These are phyloP conservation scores for Melanerpes aurifrons DNA, from an alignment of 2,113 vertebrate species.

Conservation along the genomic window DNA sequence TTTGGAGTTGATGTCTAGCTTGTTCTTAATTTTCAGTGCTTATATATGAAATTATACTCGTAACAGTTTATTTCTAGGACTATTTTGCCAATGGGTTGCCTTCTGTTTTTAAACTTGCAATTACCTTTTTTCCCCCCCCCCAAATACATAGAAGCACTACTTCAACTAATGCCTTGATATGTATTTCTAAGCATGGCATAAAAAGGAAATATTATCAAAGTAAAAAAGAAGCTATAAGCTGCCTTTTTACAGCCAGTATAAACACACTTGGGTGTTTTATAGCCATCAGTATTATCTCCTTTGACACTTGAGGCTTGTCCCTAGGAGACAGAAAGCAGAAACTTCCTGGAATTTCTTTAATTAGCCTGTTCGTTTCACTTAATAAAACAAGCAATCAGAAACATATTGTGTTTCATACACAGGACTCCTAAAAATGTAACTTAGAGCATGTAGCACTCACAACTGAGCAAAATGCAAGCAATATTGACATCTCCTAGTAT, in stretches of 20 bases:
- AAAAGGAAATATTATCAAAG: conserved; percentile 40
- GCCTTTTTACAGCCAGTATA: conserved; percentile 47
- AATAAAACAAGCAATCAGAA: conserved; percentile 61
- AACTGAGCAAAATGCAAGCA: neutral
- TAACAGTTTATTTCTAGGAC: conserved; percentile 7
- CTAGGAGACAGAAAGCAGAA: conserved; percentile 61
- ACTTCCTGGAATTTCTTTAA: conserved; percentile 68
- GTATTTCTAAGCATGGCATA: conserved; percentile 41
- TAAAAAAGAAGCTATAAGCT: conserved; percentile 30
- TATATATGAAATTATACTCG: neutral
- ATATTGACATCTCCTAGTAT: neutral
- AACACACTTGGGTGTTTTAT: conserved; percentile 57
- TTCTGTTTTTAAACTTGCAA: conserved; percentile 28
- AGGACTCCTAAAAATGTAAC: neutral
- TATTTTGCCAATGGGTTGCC: conserved; percentile 28
- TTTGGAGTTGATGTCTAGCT: neutral
- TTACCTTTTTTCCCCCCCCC: neutral
- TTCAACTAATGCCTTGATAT: conserved; percentile 1
- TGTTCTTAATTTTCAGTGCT: conserved; percentile 2
- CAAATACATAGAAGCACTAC: neutral
- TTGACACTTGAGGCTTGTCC: conserved; percentile 50
- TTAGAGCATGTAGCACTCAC: neutral
- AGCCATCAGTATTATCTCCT: conserved; percentile 54
- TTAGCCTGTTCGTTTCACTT: conserved; percentile 56
- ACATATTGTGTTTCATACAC: neutral